Evolutionary conservation across 2,113 vertebrate genomes (phyloP).

Genomic region (Ondatra zibethicus): DNA sequence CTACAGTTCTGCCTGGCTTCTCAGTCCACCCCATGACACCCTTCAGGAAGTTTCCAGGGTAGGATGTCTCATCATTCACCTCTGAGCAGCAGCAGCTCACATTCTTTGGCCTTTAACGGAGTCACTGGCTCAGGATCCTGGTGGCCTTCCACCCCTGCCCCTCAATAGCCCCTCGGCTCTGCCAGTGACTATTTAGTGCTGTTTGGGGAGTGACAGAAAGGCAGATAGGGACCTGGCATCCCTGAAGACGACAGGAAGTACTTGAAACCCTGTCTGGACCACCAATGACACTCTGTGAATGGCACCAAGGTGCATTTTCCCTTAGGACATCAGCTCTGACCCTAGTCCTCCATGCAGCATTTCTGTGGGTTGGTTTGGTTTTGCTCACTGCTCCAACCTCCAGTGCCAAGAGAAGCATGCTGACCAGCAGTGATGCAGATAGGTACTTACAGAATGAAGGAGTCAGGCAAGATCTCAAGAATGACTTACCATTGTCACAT

Average conservation of each 20-base stretch:
- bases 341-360: background rate
- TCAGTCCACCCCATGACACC: background rate
- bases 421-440: background rate
- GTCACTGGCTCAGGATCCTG: background rate
- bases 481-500: background rate
- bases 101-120: rapidly evolving
- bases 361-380: background rate
- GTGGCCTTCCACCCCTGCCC: too few relatives aligned
- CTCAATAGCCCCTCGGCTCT: too few relatives aligned
- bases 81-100: background rate
- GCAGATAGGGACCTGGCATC: background rate
- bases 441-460: background rate
- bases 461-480: background rate
- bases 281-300: background rate
- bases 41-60: background rate
- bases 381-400: background rate
- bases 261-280: background rate
- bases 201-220: background rate
- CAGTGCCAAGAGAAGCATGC: background rate
- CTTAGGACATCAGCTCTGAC: background rate
- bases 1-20: background rate
- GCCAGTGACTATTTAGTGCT: background rate
- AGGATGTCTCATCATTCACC: background rate
- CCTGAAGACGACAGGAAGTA: background rate
- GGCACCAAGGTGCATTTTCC: background rate